Evolutionary conservation across 2,797 vertebrate genomes (phyloP).

Genomic region (Acipenser oxyrinchus): DNA sequence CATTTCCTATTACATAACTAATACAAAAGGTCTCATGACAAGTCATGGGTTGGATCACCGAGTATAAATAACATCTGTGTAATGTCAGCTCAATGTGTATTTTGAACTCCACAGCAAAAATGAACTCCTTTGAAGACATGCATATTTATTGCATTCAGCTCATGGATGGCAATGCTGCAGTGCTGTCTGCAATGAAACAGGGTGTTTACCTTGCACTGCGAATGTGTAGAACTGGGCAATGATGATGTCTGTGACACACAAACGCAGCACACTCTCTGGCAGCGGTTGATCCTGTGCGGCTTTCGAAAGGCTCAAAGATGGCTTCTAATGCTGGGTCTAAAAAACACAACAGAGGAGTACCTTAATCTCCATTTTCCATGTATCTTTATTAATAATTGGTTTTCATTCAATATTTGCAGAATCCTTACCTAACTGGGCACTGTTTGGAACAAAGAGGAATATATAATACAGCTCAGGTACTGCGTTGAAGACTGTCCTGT

Average conservation of each 20-base stretch:
- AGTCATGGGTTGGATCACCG: too few relatives aligned
- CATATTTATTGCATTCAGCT: too few relatives aligned
- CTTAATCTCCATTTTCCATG: conserved; percentile 1
- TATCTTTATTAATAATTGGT: too few relatives aligned
- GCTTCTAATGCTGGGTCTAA: conserved; percentile 54
- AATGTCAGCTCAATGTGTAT: too few relatives aligned
- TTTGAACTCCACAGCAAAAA: too few relatives aligned
- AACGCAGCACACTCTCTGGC: conserved; percentile 44
- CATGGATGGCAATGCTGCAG: too few relatives aligned
- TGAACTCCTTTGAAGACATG: too few relatives aligned
- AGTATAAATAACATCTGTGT: too few relatives aligned
- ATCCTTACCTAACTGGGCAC: conserved; percentile 61
- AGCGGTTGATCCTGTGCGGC: conserved; percentile 5
- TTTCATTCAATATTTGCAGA: not conserved
- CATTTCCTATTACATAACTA: too few relatives aligned
- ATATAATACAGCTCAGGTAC: conserved; percentile 74
- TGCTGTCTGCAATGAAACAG: too few relatives aligned
- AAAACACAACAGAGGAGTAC: conserved; percentile 7
- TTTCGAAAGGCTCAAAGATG: conserved; percentile 59
- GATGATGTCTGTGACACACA: conserved; percentile 55
- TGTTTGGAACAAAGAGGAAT: conserved; percentile 63
- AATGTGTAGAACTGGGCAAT: conserved; percentile 41
- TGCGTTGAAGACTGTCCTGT: conserved; percentile 46
- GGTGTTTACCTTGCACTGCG: conserved; percentile 68
- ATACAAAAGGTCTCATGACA: too few relatives aligned